Conservation (phyloP, 2,113 vertebrate genomes). For the Benitochromis conjunctus region DNA sequence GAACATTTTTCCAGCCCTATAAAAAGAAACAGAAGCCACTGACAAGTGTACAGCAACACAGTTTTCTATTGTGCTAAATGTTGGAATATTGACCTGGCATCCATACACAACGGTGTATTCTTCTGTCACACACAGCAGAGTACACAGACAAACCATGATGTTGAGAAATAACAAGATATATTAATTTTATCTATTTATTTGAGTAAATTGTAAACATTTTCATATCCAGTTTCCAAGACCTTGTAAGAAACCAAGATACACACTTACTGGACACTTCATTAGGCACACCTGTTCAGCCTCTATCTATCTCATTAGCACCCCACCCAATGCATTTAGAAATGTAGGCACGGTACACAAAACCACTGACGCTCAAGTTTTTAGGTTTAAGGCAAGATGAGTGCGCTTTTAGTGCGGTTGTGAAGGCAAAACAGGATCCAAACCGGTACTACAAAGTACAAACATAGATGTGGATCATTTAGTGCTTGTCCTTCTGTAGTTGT, state of each 20-base stretch:
- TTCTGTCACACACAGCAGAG: background rate
- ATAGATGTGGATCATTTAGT: no score
- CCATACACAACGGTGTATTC: background rate
- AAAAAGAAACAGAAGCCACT: constrained; percentile 27
- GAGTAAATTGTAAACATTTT: background rate
- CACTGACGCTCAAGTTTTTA: background rate
- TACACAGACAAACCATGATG: background rate
- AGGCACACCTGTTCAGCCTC: background rate
- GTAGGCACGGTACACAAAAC: accelerated
- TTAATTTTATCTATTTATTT: background rate
- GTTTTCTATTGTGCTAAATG: constrained; percentile 25
- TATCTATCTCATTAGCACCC: background rate
- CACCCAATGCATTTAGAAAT: background rate
- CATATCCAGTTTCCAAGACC: background rate
- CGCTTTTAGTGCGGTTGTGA: no score
- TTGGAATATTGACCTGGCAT: background rate
- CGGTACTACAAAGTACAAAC: no score
- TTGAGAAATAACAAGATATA: background rate
- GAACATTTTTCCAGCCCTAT: constrained; percentile 35
- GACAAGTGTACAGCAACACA: background rate
- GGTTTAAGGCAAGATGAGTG: background rate
- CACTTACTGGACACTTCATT: background rate
- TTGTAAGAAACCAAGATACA: background rate
- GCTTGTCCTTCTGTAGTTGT: no score
- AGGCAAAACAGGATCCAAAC: no score